Evolutionary conservation across 2,797 vertebrate species (phyloP).

Genomic region (Sebastes steindachneri): DNA sequence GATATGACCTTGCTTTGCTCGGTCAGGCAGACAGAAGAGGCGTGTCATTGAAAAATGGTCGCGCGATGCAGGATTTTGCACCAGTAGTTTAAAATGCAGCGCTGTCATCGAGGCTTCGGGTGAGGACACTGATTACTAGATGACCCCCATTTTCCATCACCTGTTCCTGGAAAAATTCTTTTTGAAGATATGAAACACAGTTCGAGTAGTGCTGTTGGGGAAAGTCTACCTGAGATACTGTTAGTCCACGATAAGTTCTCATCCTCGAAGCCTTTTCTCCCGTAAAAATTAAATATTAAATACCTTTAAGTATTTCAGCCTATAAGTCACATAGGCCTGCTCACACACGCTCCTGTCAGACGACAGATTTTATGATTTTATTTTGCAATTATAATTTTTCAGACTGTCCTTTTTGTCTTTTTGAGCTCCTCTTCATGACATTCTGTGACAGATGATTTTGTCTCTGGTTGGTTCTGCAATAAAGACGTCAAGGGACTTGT

Average conservation of each 20-base stretch:
- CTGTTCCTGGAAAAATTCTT: neutral
- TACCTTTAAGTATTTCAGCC: neutral
- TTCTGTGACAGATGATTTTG: neutral
- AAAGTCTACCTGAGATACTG: neutral
- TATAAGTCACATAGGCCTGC: neutral
- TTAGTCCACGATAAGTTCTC: neutral
- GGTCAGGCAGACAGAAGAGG: slow-evolving; percentile 10
- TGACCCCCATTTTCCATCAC: neutral
- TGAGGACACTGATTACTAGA: neutral
- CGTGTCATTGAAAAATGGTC: neutral
- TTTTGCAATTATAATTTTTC: neutral
- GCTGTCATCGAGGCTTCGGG: neutral
- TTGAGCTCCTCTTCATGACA: neutral
- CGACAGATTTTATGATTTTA: neutral
- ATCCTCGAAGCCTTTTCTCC: neutral
- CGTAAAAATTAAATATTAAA: neutral
- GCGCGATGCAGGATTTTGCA: neutral
- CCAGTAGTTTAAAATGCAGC: slow-evolving; percentile 1
- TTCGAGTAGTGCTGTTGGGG: neutral
- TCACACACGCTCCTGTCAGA: neutral
- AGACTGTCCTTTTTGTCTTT: neutral
- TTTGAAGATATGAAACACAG: neutral
- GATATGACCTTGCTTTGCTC: slow-evolving; percentile 38
- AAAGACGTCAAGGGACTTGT: neutral
- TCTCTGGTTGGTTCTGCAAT: neutral